A percentile compares a stretch with the other conserved stretches of the same genome.
phyloP scores from a whole-genome alignment of 2,888 invertebrate species.

The Anaspis maculata region DNA sequence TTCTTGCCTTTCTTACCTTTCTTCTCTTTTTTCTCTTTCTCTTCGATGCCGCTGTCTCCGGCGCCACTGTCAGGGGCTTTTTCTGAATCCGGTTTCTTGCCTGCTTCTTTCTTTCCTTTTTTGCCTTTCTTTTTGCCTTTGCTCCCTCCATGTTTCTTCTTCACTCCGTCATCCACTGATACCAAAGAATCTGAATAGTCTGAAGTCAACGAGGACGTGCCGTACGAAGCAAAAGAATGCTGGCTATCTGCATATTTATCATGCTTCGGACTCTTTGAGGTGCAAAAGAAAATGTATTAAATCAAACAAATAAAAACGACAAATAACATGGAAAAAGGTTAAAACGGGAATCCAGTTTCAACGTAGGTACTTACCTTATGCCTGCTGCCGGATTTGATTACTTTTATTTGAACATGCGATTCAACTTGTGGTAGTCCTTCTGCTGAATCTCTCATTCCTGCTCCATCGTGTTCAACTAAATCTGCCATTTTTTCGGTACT shows the following conservation, averaged over 20 bases:
- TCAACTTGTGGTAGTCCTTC: not conserved
- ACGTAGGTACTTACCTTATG: not conserved
- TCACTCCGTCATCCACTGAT: not conserved
- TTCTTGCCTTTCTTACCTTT: conserved; percentile 5
- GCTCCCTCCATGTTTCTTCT: not conserved
- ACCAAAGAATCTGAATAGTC: too few relatives aligned
- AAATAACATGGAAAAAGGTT: too few relatives aligned
- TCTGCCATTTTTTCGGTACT: too few relatives aligned
- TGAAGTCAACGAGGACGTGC: too few relatives aligned
- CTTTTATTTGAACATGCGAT: not conserved
- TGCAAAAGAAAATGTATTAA: too few relatives aligned
- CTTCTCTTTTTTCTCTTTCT: conserved; percentile 14
- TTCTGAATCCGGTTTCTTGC: conserved; percentile 30
- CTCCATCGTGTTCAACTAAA: conserved; percentile 1
- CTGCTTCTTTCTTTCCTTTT: not conserved
- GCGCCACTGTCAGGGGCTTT: conserved; percentile 35
- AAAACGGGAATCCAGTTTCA: too few relatives aligned
- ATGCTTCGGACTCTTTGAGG: too few relatives aligned
- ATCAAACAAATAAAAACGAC: too few relatives aligned
- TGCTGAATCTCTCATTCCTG: not conserved
- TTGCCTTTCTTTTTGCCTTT: not conserved
- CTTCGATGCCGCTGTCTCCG: conserved; percentile 1
- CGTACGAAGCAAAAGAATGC: not conserved
- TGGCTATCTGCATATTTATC: too few relatives aligned
- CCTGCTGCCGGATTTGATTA: not conserved